Evolutionary conservation across 2,888 invertebrate species (phyloP), one percentile per base, ranked within the genome.

Genomic region (Adelognathus sp.): DNA sequence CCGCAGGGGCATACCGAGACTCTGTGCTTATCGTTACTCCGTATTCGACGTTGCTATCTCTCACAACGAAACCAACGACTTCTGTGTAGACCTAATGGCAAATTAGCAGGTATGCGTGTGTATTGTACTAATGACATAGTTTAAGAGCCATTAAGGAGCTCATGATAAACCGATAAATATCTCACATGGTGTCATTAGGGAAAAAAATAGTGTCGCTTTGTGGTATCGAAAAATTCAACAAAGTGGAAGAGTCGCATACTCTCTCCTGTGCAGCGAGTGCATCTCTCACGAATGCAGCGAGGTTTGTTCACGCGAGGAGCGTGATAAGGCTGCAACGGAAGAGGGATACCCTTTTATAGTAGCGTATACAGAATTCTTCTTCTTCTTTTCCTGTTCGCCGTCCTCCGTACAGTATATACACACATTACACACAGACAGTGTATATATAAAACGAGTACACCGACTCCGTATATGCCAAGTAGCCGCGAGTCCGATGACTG

Each of bases 331-430:
- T 18, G 52, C n/a, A 66, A 50, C 64, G 76, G 64, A 64, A 71
- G 46, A 71, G n/a, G 66, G 44, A 66, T 33, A 36, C 52, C 71
- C 71, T 72, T 76, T 67, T 76, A 66, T 54, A 66, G 76, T 44
- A 31, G 39, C 52, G 54, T 61, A 33, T 29, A n/a, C n/a, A n/a
- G n/a, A n/a, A n/a, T n/a, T n/a, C n/a, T n/a, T n/a, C 27, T 64
- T 71, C 66, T 72, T 66, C 66, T 72, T 72, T 76, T 67, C 54
- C 33, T 61, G 33, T n/a, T 33, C 54, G 11, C 2, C 50, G 41
- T 31, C n/a, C n/a, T n/a, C 11, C 31, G 41, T 33, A 56, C 14
- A 36, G 70, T 50, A 29, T 61, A 50, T 44, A 44, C 64, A 76
- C 70, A 46, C 70, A 70, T 63, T 36, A 18, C 63, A 56, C 50